These are phyloP conservation scores for Ardeotis arabs DNA, from an alignment of 2,113 vertebrate species.

Conservation along the genomic window DNA sequence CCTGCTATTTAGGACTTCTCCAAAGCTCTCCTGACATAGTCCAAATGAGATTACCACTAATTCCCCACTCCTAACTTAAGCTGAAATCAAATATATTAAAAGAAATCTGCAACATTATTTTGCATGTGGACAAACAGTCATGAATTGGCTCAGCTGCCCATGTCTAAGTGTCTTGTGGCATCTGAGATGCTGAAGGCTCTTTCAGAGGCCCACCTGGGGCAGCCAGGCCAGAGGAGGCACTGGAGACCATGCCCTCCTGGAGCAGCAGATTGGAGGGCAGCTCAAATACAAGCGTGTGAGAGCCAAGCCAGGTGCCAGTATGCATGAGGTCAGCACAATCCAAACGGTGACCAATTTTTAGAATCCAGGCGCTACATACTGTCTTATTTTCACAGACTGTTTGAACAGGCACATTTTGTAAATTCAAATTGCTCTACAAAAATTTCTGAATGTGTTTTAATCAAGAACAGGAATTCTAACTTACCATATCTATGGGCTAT, in stretches of 20 bases:
- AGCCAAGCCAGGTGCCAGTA: not conserved
- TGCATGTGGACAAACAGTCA: not conserved
- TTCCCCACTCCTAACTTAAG: not conserved
- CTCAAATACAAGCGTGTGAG: not conserved
- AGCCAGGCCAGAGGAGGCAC: not conserved
- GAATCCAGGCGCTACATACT: not conserved
- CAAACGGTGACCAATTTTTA: not conserved
- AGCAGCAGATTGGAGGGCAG: not conserved
- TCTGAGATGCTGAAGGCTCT: not conserved
- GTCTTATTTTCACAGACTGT: not conserved
- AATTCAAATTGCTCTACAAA: not conserved
- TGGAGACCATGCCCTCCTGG: not conserved
- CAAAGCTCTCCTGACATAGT: not conserved
- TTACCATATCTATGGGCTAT: not conserved
- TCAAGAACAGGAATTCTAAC: not conserved
- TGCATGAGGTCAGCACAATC: not conserved
- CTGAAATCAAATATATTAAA: not conserved
- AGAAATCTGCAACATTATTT: not conserved
- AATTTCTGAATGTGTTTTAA: not conserved
- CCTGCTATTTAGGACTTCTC: not conserved
- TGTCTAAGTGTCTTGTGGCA: not conserved
- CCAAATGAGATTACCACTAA: not conserved
- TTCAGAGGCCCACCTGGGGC: not conserved
- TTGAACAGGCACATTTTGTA: not conserved
- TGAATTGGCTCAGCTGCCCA: not conserved